phyloP scores from a whole-genome alignment of 2,888 invertebrate genomes.

The Subacronicta megacephala region DNA sequence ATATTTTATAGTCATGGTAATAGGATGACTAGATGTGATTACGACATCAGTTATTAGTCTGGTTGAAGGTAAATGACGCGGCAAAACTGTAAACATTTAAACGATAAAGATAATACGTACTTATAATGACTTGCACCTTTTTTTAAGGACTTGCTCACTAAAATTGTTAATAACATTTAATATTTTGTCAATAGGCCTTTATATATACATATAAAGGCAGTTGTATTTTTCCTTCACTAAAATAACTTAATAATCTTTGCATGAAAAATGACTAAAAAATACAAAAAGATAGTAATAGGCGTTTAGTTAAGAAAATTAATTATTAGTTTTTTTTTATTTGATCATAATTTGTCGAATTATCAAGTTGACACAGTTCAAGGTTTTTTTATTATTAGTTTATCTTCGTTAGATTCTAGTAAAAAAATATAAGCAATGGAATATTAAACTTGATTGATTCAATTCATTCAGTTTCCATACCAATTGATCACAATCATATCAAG shows the following conservation, averaged over 20 bases:
- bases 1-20: conserved; percentile 11
- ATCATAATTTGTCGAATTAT: no score
- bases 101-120: conserved; percentile 11
- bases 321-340: no score
- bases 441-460: neutral
- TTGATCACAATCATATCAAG: neutral
- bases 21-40: conserved; percentile 8
- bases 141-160: neutral
- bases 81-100: conserved; percentile 3
- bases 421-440: neutral
- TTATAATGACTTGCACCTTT: conserved; percentile 27
- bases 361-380: neutral
- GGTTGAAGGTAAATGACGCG: conserved; percentile 13
- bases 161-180: no score
- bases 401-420: neutral
- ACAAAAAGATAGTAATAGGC: no score
- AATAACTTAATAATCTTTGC: no score
- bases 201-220: no score
- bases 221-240: no score
- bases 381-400: neutral
- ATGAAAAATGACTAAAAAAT: no score
- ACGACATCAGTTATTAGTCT: conserved; percentile 6
- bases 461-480: neutral
- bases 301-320: no score
- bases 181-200: no score